Evolutionary conservation across 2,888 invertebrate species (phyloP), one percentile per base, ranked within the genome.

Genomic region (Andrena dorsata): DNA sequence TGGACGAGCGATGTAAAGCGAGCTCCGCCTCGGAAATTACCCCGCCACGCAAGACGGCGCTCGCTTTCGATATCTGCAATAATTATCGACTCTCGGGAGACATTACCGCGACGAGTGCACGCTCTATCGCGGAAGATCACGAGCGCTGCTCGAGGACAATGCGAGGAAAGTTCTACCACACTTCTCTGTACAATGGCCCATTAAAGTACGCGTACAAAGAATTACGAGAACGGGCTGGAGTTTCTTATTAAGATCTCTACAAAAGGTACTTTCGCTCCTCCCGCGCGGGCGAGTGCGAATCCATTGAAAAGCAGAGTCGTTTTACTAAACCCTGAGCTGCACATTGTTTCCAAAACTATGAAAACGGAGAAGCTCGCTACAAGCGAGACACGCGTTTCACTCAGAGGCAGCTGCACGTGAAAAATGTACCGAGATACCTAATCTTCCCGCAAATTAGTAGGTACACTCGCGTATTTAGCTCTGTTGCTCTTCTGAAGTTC

Each of bases 11-110:
- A 26, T 61, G 10, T 26, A 16, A 66, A 73, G 35, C 35, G 58
- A 63, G 74, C 63, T 74, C 41, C 64, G 47, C 68, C 41, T 23
- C 66, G 83, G 76, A 82, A 82, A 82, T 82, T 82, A 82, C 63
- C 58, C 63, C 16, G 65, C 53, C 53, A 35, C 47, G 6, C 28
- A 65, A 70, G 66, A 20, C n/a, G 41, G 16, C 28, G 23, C 61
- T 16, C 41, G n/a, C 41, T 30, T 16, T n/a, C 53, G 56, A 69
- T 76, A 71, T 68, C 60, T 49, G 56, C 35, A 49, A 70, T 35
- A 71, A 76, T 71, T 51, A 82, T 76, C 76, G 49, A 7, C 2
- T 32, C 61, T n/a, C 32, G 20, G 30, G 71, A 66, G 77, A 30
- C 64, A 20, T 58, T 73, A 16, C 47, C 30, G 28, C 70, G 10